These are phyloP conservation scores for Sigmodon hispidus DNA, from an alignment of 2,113 vertebrate genomes.

Conservation along the genomic window DNA sequence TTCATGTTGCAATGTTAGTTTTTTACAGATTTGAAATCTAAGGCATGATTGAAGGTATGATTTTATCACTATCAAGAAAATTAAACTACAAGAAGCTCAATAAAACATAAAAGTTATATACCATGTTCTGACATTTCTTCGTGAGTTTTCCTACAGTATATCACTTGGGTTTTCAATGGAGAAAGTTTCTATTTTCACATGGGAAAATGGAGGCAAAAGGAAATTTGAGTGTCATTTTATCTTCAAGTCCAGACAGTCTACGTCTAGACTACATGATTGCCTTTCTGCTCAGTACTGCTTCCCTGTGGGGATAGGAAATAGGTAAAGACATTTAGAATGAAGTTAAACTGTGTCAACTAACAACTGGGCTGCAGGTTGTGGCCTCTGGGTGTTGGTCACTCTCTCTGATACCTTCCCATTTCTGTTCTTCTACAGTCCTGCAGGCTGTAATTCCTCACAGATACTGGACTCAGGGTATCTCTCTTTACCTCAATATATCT, in stretches of 20 bases:
- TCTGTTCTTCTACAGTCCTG: background rate
- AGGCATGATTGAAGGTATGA: background rate
- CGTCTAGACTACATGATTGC: background rate
- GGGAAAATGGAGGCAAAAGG: background rate
- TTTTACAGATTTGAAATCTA: background rate
- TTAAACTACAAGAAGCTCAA: background rate
- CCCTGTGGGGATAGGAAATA: background rate
- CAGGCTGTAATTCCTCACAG: background rate
- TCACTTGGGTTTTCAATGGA: background rate
- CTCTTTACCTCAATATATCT: background rate
- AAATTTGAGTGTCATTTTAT: background rate
- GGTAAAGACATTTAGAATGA: background rate
- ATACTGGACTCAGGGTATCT: background rate
- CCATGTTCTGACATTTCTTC: background rate
- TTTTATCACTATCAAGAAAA: constrained; percentile 15
- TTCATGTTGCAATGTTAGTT: background rate
- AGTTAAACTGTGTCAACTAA: background rate
- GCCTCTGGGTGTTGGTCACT: background rate
- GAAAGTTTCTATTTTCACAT: background rate
- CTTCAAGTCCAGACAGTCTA: background rate
- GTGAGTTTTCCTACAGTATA: background rate
- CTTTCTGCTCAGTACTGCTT: background rate
- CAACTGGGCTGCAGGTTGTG: background rate
- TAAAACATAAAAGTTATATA: background rate
- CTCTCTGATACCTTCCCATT: background rate